Conservation (phyloP, 2,888 invertebrate species). For the Cheilosia impressa region DNA sequence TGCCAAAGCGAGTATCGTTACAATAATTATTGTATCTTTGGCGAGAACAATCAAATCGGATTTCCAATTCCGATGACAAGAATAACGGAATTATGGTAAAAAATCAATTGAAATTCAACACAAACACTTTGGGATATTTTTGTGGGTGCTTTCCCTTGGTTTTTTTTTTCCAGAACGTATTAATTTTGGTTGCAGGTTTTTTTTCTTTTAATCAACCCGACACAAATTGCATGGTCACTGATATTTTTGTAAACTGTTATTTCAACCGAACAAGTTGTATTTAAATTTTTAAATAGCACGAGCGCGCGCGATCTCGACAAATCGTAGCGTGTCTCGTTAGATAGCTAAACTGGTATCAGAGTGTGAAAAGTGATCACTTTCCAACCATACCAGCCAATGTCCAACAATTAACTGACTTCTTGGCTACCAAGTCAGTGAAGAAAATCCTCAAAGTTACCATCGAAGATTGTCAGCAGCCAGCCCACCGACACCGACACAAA, state of each 20-base stretch:
- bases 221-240: constrained; percentile 39
- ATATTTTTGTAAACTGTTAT: constrained; percentile 34
- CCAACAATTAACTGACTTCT: constrained; percentile 76
- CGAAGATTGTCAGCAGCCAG: constrained; percentile 71
- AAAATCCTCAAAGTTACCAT: constrained; percentile 74
- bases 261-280: constrained; percentile 18
- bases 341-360: constrained; percentile 25
- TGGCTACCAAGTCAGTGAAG: constrained; percentile 65
- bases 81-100: constrained; percentile 34
- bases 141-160: constrained; percentile 48
- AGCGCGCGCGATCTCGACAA: constrained; percentile 35
- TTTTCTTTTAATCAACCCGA: constrained; percentile 37
- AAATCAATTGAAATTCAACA: constrained; percentile 55
- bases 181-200: constrained; percentile 57
- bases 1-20: constrained; percentile 2
- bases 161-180: neutral
- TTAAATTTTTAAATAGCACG: neutral
- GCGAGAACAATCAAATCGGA: constrained; percentile 9
- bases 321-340: constrained; percentile 26
- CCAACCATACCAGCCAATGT: constrained; percentile 70
- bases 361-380: constrained; percentile 63
- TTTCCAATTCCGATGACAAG: constrained; percentile 56
- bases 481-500: constrained; percentile 61
- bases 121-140: constrained; percentile 51
- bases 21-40: constrained; percentile 25